Conservation (phyloP, 2,888 invertebrate genomes). For the Carabus problematicus region DNA sequence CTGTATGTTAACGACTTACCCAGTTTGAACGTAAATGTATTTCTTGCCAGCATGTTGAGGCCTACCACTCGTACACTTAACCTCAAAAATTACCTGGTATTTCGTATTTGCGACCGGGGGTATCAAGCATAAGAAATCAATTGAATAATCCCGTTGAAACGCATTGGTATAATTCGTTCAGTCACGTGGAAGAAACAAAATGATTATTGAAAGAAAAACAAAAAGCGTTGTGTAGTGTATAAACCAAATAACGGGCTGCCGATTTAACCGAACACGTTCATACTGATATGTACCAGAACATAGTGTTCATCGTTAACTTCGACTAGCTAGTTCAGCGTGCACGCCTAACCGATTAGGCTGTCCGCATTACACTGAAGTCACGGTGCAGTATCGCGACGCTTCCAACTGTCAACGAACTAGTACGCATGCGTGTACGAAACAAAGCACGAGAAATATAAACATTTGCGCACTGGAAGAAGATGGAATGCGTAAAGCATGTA, state of each 20-base stretch:
- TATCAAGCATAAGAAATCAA: slow-evolving; percentile 13
- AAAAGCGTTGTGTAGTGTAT: too few species aligned
- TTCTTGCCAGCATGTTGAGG: slow-evolving; percentile 53
- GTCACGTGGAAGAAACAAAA: slow-evolving; percentile 3
- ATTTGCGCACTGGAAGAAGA: neutral
- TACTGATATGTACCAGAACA: neutral
- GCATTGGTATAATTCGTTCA: slow-evolving; percentile 3
- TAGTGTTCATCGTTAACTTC: neutral
- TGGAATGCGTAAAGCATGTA: slow-evolving; percentile 5
- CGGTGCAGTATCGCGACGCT: neutral
- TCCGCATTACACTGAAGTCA: slow-evolving; percentile 12
- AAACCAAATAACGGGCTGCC: too few species aligned
- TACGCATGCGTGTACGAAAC: neutral
- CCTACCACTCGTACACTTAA: slow-evolving; percentile 39
- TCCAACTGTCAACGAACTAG: neutral
- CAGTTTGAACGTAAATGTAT: slow-evolving; percentile 59
- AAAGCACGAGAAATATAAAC: neutral
- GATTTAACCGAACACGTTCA: neutral
- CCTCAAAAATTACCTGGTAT: slow-evolving; percentile 42
- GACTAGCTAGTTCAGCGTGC: neutral
- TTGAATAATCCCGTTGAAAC: neutral
- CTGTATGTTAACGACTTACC: too few species aligned
- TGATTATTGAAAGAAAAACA: neutral
- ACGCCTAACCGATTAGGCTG: slow-evolving; percentile 10
- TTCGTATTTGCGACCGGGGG: slow-evolving; percentile 38